These are phyloP conservation scores for Rhinolophus ferrumequinum DNA, from an alignment of 2,113 vertebrate species.

Conservation along the genomic window DNA sequence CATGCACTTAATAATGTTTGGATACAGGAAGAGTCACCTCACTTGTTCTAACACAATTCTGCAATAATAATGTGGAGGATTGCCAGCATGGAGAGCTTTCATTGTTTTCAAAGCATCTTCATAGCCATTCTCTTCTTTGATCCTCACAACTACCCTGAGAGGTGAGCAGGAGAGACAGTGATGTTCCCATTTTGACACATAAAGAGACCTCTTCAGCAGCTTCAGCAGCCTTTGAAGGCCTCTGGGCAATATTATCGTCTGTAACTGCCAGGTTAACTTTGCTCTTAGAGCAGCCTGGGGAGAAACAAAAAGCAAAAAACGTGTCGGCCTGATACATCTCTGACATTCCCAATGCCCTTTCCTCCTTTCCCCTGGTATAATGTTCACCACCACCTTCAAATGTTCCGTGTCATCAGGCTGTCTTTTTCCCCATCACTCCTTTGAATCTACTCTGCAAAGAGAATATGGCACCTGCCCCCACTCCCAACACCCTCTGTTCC, in stretches of 20 bases:
- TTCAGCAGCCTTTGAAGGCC: background rate
- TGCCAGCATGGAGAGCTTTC: background rate
- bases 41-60: background rate
- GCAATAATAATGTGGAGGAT: background rate
- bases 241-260: background rate
- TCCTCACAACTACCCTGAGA: background rate
- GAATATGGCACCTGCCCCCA: background rate
- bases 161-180: background rate
- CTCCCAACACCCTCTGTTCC: no score
- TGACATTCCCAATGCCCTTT: fast-evolving
- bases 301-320: background rate
- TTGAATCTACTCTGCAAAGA: background rate
- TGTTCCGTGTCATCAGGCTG: background rate
- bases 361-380: background rate
- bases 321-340: background rate
- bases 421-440: background rate
- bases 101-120: background rate
- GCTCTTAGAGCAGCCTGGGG: background rate
- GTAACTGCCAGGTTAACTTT: background rate
- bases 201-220: background rate
- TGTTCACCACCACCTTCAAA: background rate
- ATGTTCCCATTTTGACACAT: background rate
- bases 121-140: background rate
- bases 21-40: background rate
- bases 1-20: background rate